phyloP scores from a whole-genome alignment of 2,797 vertebrate species.

The Sebastes trivittatus region DNA sequence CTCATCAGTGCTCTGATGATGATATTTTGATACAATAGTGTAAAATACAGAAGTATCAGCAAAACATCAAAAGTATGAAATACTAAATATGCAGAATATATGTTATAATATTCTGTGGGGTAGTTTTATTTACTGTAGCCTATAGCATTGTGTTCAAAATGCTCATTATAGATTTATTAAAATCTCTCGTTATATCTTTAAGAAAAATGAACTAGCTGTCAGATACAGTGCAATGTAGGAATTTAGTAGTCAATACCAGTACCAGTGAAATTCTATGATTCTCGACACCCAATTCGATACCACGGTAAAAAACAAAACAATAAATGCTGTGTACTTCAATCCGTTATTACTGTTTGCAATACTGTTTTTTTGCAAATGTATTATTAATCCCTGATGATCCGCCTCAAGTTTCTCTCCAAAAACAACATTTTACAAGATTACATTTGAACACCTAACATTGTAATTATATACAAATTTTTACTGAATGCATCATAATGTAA shows the following conservation, averaged over 20 bases:
- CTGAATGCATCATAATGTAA: too few relatives aligned
- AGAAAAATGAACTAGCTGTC: background rate
- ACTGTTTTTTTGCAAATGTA: too few relatives aligned
- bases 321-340: too few relatives aligned
- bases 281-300: too few relatives aligned
- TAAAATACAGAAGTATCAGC: background rate
- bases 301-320: fast-evolving
- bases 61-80: background rate
- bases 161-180: background rate
- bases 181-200: background rate
- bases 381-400: too few relatives aligned
- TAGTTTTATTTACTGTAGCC: background rate
- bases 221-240: background rate
- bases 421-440: too few relatives aligned
- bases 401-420: too few relatives aligned
- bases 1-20: background rate
- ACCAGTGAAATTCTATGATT: too few relatives aligned
- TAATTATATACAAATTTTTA: too few relatives aligned
- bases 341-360: too few relatives aligned
- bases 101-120: background rate
- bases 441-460: too few relatives aligned
- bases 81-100: background rate
- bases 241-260: fast-evolving
- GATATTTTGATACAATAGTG: background rate
- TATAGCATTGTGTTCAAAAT: background rate